These are phyloP conservation scores for Sclerodermus sp. DNA, from an alignment of 2,888 invertebrate genomes.

Conservation along the genomic window DNA sequence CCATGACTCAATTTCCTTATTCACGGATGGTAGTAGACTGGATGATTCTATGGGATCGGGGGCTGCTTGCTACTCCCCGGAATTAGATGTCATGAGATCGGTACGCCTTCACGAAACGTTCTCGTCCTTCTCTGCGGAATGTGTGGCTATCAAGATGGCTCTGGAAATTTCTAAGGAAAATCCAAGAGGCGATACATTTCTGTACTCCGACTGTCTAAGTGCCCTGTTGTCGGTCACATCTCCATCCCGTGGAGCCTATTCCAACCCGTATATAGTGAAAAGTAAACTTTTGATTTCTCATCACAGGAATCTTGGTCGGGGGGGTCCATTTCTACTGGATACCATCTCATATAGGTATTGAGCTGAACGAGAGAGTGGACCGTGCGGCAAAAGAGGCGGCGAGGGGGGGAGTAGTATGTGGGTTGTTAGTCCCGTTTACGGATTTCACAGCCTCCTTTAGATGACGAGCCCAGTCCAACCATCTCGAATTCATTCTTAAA, in stretches of 20 bases:
- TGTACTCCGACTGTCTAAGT: neutral
- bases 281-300: neutral
- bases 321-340: neutral
- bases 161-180: neutral
- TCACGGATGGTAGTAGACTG: neutral
- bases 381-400: neutral
- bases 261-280: neutral
- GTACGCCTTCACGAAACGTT: neutral
- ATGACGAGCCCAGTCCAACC: neutral
- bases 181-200: neutral
- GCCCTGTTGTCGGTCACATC: neutral
- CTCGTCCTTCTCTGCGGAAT: neutral
- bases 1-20: neutral
- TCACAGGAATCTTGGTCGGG: neutral
- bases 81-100: neutral
- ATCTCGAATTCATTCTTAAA: neutral
- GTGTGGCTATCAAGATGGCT: neutral
- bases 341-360: neutral
- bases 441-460: neutral
- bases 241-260: neutral
- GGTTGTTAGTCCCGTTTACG: neutral
- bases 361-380: neutral
- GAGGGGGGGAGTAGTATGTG: neutral
- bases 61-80: neutral
- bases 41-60: neutral